A percentile compares a stretch with the other conserved stretches of the same genome.
These are phyloP conservation scores for Nerophis lumbriciformis DNA, from an alignment of 2,113 vertebrate genomes.

Conservation along the genomic window DNA sequence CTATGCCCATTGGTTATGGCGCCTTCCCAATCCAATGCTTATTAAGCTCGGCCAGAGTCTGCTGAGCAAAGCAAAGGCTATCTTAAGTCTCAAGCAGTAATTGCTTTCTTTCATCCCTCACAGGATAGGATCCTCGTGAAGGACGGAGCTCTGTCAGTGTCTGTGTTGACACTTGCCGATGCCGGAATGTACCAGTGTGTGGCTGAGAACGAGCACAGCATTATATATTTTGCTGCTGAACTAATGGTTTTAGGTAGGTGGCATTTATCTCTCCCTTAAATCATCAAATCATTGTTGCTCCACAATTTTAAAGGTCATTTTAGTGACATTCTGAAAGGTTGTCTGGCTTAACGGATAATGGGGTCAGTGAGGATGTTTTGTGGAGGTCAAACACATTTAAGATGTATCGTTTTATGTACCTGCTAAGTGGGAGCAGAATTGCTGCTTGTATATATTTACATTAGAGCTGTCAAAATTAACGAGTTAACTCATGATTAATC, in stretches of 20 bases:
- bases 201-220: conserved; percentile 90
- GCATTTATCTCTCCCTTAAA: conserved; percentile 56
- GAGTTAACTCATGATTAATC: too few species aligned
- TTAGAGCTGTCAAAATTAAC: too few species aligned
- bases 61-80: conserved; percentile 29
- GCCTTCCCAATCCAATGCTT: conserved; percentile 21
- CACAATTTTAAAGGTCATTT: conserved; percentile 62
- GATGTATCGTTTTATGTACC: not conserved
- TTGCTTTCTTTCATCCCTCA: conserved; percentile 55
- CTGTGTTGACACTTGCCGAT: conserved; percentile 81
- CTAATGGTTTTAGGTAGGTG: conserved; percentile 86
- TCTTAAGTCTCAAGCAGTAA: conserved; percentile 40
- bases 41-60: conserved; percentile 21
- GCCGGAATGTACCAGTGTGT: conserved; percentile 93
- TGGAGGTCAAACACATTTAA: conserved; percentile 48
- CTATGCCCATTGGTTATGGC: conserved; percentile 14
- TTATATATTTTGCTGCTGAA: conserved; percentile 85
- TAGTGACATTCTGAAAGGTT: conserved; percentile 65
- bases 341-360: conserved; percentile 58
- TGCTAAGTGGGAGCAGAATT: not conserved
- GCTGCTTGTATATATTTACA: not conserved
- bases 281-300: conserved; percentile 51
- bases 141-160: conserved; percentile 82
- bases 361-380: conserved; percentile 47
- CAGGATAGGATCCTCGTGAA: conserved; percentile 88